These are phyloP conservation scores for Lepidostoma basale DNA, from an alignment of 1,140 invertebrate genomes.

Conservation along the genomic window DNA sequence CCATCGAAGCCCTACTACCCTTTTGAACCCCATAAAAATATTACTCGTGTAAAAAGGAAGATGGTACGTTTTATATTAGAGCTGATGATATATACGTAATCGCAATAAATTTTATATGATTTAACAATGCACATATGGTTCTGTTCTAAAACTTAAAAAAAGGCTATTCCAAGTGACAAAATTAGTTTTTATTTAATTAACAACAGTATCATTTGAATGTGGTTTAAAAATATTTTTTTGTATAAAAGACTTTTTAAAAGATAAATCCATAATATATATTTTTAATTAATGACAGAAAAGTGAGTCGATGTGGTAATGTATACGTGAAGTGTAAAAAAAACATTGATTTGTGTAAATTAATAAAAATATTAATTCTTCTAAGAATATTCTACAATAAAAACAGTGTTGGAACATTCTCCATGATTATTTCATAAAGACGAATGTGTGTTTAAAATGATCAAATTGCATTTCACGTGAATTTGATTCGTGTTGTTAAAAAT, in stretches of 20 bases:
- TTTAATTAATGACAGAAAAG: not conserved
- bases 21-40: too few species aligned
- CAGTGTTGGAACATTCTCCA: not conserved
- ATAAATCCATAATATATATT: too few species aligned
- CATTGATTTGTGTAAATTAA: not conserved
- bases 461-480: not conserved
- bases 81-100: not conserved
- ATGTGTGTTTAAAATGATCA: not conserved
- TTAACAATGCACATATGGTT: not conserved
- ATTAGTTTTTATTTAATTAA: not conserved
- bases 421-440: not conserved
- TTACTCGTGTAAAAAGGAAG: too few species aligned
- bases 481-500: not conserved
- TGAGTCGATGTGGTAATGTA: not conserved
- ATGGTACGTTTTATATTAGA: too few species aligned
- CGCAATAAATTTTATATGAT: not conserved
- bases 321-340: conserved; percentile 2
- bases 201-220: not conserved
- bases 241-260: too few species aligned
- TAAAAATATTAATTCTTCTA: not conserved
- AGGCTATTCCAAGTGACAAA: not conserved
- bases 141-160: not conserved
- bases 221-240: not conserved
- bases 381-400: not conserved
- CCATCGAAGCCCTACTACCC: too few species aligned